These are phyloP conservation scores for Plutella xylostella DNA, from an alignment of 2,888 invertebrate genomes.

Conservation along the genomic window DNA sequence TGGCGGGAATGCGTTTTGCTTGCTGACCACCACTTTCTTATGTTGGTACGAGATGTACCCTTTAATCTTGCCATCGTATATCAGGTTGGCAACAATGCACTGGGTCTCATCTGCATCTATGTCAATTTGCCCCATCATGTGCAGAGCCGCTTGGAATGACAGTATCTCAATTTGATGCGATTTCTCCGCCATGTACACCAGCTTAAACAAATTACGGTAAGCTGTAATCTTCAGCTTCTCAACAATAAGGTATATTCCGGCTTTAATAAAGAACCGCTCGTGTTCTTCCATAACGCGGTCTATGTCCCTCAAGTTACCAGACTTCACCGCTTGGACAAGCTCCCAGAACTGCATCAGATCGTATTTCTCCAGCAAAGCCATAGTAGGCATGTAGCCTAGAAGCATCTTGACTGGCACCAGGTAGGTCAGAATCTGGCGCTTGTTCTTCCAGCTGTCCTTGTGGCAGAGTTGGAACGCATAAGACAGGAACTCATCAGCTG, in stretches of 20 bases:
- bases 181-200: slow-evolving; percentile 81
- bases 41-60: slow-evolving; percentile 98
- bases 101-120: slow-evolving; percentile 95
- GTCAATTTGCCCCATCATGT: slow-evolving; percentile 84
- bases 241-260: slow-evolving; percentile 97
- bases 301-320: slow-evolving; percentile 87
- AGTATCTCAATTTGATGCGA: slow-evolving; percentile 91
- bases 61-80: slow-evolving; percentile 96
- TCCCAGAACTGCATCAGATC: slow-evolving; percentile 92
- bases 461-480: slow-evolving; percentile 96
- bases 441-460: slow-evolving; percentile 83
- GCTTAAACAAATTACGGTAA: slow-evolving; percentile 95
- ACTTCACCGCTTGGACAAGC: slow-evolving; percentile 87
- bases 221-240: slow-evolving; percentile 96
- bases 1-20: slow-evolving; percentile 94
- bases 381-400: slow-evolving; percentile 93
- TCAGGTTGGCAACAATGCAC: slow-evolving; percentile 96
- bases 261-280: slow-evolving; percentile 93
- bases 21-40: slow-evolving; percentile 96
- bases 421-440: slow-evolving; percentile 92
- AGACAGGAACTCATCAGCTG: slow-evolving; percentile 91
- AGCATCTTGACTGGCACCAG: slow-evolving; percentile 98
- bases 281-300: slow-evolving; percentile 87
- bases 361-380: slow-evolving; percentile 85
- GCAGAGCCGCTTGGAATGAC: slow-evolving; percentile 84